Evolutionary conservation across 2,888 invertebrate genomes (phyloP), one percentile per base, ranked within the genome.

Genomic region (Ectemnius lituratus): DNA sequence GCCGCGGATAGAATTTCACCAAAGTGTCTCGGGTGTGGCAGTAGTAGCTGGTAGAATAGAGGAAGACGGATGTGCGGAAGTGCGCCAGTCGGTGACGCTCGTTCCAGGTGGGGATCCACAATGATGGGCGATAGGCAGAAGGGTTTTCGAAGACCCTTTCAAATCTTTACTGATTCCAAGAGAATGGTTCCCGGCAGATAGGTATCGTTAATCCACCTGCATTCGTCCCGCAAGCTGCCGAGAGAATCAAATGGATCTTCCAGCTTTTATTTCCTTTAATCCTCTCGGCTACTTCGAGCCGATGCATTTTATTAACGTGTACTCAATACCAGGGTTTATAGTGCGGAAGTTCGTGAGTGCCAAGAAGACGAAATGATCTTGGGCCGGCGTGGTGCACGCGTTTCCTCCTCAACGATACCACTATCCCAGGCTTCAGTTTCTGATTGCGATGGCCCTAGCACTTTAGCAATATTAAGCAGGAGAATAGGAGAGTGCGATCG

Each of bases 241-340:
- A 68, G 57, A 45, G 61, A 67, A 60, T 72, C 67, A 47, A 73
- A 70, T 46, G 37, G 56, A 70, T 59, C 47, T 52, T 16, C 45
- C 3, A 8, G 14, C 67, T 79, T 74, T 72, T 68, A 72, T 79
- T 73, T 60, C 56, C 61, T 62, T 62, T 58, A 37, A 69, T 59
- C 23, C 63, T 46, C 20, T 63, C 14, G 14, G 13, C 47, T 4
- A 13, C 18, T 20, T 59, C 52, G 56, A 52, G n/a, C 16, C 14
- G 52, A 27, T 67, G 67, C 49, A 73, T 78, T 73, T 77, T 73
- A 76, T 77, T 65, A 67, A 67, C 65, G 62, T 57, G 45, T 64
- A 57, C 59, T 70, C 67, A 68, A 4, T 20, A 66, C 67, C 67
- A 57, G 70, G 77, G 46, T 77, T 73, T 68, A 70, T 61, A 64